Base-by-base conservation (phyloP, 2,113 vertebrate species). In the Mesitornis unicolor region DNA sequence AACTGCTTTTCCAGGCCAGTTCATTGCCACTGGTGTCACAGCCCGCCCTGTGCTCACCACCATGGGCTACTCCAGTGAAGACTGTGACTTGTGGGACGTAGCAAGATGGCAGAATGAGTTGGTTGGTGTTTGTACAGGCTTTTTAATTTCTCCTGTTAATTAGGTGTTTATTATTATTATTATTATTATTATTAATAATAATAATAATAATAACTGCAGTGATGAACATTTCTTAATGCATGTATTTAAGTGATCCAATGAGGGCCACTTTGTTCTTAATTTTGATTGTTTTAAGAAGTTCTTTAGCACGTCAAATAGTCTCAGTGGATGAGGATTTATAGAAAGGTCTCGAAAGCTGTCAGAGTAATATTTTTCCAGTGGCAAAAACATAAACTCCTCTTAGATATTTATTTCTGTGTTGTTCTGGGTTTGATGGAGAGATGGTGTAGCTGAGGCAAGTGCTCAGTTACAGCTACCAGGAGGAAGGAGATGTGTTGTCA, bases 401-500 rank as follows among this genome's bases (percentile, higher is more conserved):
- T 91, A 93, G 77, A 94, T 94, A 90, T 93, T 89, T 26, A 50
- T 78, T 87, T 70, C 86, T 96, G 78, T 26, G 63, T n/a, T 43
- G 73, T 82, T 92, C 90, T 33, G 69, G 40, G 10, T 50, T 86
- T 59, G 68, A 54, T 4, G 28, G 26, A 17, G 70, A 43, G 56
- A 45, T 5, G 54, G 38, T 33, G 60, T 21, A 67, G 70, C 87
- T 75, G 64, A 9, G 3, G 60, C 8, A 1, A 83, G 88, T 2
- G 69, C 71, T 86, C 0, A 5, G 71, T 63, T 89, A 80, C 83
- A 83, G 90, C 79, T 75, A 59, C 57, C 47, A 67, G 86, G 81
- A 92, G 48, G 81, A 95, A 96, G 89, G 78, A 90, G 90, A 90
- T 6, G 56, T 86, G 73, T 71, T 95, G 92, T 82, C 86, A 92